phyloP scores from a whole-genome alignment of 2,113 vertebrate genomes.

The Symphodus melops region DNA sequence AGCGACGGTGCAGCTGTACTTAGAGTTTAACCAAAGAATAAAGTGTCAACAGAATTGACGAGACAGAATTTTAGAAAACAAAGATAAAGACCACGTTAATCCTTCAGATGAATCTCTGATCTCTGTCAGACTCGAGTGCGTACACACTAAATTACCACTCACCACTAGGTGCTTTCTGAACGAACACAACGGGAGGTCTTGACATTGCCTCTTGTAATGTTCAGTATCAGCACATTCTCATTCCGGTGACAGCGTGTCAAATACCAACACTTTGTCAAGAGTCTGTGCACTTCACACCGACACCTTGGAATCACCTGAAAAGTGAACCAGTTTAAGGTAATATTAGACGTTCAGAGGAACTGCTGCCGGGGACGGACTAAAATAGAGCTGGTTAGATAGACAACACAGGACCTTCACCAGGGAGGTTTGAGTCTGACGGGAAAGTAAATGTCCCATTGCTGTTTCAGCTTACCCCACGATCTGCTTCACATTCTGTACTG shows the following conservation, averaged over 20 bases:
- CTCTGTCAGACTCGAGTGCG: too few relatives aligned
- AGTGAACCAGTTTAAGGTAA: neutral
- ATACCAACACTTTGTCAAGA: neutral
- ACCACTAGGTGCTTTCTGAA: neutral
- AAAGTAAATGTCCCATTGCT: neutral
- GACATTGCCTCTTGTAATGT: neutral
- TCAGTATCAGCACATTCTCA: neutral
- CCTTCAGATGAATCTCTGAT: too few relatives aligned
- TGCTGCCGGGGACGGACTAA: neutral
- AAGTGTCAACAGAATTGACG: too few relatives aligned
- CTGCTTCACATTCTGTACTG: too few relatives aligned
- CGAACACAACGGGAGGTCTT: neutral
- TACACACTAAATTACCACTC: too few relatives aligned
- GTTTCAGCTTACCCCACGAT: neutral
- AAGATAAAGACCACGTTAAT: too few relatives aligned
- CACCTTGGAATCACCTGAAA: neutral
- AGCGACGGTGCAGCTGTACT: too few relatives aligned
- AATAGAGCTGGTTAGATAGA: neutral
- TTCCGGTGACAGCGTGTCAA: neutral
- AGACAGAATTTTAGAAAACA: too few relatives aligned
- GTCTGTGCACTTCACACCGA: neutral
- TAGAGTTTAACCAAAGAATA: too few relatives aligned
- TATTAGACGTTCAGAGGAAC: neutral
- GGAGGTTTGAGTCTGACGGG: neutral
- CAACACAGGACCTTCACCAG: neutral